phyloP scores from a whole-genome alignment of 2,888 invertebrate species.

The Eulithis prunata region DNA sequence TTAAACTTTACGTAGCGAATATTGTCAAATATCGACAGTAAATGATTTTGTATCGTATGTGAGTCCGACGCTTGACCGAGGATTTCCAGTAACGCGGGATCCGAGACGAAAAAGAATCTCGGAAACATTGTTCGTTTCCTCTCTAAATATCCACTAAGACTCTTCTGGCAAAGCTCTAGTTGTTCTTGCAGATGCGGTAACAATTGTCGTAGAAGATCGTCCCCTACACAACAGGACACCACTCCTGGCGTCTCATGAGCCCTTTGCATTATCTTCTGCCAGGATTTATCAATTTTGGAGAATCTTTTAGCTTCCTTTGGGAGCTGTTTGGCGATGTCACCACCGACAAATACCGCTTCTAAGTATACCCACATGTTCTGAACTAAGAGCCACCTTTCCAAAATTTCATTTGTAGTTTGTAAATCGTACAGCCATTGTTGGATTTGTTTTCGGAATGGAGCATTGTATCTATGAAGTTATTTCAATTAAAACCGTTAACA shows the following conservation, averaged over 20 bases:
- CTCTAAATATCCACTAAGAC: constrained; percentile 96
- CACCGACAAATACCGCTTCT: constrained; percentile 98
- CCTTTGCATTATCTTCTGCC: constrained; percentile 99
- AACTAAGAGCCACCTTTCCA: constrained; percentile 97
- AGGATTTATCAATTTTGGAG: constrained; percentile 98
- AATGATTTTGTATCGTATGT: constrained; percentile 97
- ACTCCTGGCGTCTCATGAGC: constrained; percentile 98
- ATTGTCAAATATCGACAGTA: constrained; percentile 98
- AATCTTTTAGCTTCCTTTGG: constrained; percentile 97
- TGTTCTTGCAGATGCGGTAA: constrained; percentile 98
- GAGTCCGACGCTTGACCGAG: constrained; percentile 97
- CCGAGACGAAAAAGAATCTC: constrained; percentile 96
- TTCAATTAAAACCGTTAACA: neutral
- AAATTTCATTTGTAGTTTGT: constrained; percentile 97
- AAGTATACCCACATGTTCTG: constrained; percentile 99
- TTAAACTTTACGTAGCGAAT: constrained; percentile 97
- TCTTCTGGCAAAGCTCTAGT: constrained; percentile 98
- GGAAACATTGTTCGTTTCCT: constrained; percentile 97
- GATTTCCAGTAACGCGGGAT: constrained; percentile 95
- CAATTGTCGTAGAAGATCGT: constrained; percentile 95
- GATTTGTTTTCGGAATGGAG: constrained; percentile 97
- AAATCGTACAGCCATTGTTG: constrained; percentile 97
- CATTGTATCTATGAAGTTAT: constrained; percentile 90
- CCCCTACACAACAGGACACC: constrained; percentile 97
- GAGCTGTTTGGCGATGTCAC: constrained; percentile 98